Evolutionary conservation across 1,140 invertebrate genomes (phyloP), one percentile per base, ranked within the genome.

Genomic region (Paraescarpia echinospica): DNA sequence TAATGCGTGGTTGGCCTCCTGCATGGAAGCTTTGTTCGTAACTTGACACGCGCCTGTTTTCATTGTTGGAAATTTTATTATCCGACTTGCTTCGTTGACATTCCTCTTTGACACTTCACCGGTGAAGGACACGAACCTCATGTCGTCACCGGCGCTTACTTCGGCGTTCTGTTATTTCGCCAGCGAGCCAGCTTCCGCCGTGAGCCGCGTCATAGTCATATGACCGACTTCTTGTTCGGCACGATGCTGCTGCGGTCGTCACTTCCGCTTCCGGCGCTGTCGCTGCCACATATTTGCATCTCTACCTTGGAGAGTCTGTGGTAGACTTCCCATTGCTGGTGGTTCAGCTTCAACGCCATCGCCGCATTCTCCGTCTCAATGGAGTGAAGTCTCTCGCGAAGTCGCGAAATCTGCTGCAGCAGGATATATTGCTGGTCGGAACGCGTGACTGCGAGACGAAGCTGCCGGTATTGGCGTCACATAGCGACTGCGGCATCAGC

Each of bases 301-400:
- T 99, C 99, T 92, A 99, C 99, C 96, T 99, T 99, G 90, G 98
- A 98, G 93, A 99, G 96, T 94, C 99, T 97, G 95, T 99, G 98
- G 95, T 99, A 98, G 51, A 99, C 97, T 95, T 99, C 98, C 98
- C 98, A 99, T 95, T 99, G 98, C 94, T 99, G 98, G 95, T 99
- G 98, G 95, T 97, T 98, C 5, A 99, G 96, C 95, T 99, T 99
- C 0, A 98, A 97, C 94, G 98, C 98, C 97, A 99, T 98, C 4
- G 98, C 97, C 14, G 98, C 97, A 95, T 99, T 99, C 95, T 99
- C 98, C 0, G 98, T 97, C 96, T 99, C 99, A 77, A 99, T 97
- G 0, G 97, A 98, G 92, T 98, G 97, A 22, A 99, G 96, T 27
- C 98, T 97, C 95, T 99, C 98, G 31, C 98, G 97, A 31, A 99